Conservation (phyloP, 2,113 vertebrate species). For the Neodontobutis hainanensis region DNA sequence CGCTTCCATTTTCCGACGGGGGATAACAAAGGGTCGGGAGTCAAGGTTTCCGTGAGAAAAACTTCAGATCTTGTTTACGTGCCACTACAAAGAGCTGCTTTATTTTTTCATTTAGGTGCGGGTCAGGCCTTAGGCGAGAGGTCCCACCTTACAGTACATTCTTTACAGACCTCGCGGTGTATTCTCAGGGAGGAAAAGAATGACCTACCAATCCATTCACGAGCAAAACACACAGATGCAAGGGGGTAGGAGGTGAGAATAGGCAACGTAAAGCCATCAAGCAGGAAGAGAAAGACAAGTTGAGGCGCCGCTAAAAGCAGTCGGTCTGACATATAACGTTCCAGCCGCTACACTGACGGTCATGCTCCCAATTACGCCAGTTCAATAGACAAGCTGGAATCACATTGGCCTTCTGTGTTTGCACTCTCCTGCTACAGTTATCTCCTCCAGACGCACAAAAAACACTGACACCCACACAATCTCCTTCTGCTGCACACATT, state of each 20-base stretch:
- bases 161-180: conserved; percentile 21
- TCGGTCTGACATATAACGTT: conserved; percentile 57
- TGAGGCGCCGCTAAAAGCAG: conserved; percentile 61
- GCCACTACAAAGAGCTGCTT: conserved; percentile 55
- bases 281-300: conserved; percentile 30
- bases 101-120: conserved; percentile 33
- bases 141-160: conserved; percentile 17
- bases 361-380: conserved; percentile 75
- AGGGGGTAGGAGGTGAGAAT: conserved; percentile 58
- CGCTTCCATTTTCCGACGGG: conserved; percentile 29
- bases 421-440: conserved; percentile 44
- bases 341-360: conserved; percentile 40
- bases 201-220: conserved; percentile 55
- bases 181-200: conserved; percentile 44
- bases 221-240: conserved; percentile 32
- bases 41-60: conserved; percentile 62
- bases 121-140: conserved; percentile 20
- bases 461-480: conserved; percentile 55
- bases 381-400: conserved; percentile 73
- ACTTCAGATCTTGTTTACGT: conserved; percentile 52
- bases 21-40: conserved; percentile 38
- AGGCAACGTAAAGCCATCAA: conserved; percentile 58
- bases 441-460: conserved; percentile 46
- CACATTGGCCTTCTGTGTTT: conserved; percentile 45
- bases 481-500: conserved; percentile 45